These are phyloP conservation scores for Ormia ochracea DNA, from an alignment of 2,888 invertebrate species.

Conservation along the genomic window DNA sequence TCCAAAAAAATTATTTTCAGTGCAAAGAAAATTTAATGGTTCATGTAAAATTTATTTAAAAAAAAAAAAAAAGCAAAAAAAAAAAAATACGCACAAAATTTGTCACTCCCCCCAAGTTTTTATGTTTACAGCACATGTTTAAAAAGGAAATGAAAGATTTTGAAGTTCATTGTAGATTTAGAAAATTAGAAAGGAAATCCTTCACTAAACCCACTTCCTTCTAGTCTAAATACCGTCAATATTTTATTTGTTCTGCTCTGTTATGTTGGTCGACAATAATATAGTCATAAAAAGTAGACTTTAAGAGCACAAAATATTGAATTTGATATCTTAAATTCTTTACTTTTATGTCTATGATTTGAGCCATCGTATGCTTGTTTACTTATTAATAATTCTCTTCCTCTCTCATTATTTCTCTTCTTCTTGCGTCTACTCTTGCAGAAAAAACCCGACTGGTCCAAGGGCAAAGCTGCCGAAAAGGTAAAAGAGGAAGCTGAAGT, in stretches of 20 bases:
- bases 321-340: no score
- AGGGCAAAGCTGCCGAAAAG: conserved; percentile 92
- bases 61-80: background rate
- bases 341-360: no score
- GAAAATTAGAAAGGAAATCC: background rate
- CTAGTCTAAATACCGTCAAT: background rate
- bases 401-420: conserved; percentile 9
- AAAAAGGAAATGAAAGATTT: background rate
- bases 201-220: background rate
- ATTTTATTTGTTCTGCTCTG: background rate
- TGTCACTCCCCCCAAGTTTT: background rate
- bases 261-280: no score
- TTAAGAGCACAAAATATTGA: no score
- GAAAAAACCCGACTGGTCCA: conserved; percentile 97
- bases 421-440: conserved; percentile 77
- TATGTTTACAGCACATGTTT: background rate
- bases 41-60: background rate
- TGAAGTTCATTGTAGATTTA: background rate
- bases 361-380: no score
- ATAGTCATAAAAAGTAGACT: no score
- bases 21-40: background rate
- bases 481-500: conserved; percentile 89
- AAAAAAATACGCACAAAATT: background rate
- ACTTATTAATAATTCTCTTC: conserved; percentile 31
- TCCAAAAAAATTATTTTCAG: conserved; percentile 14